Evolutionary conservation across 2,113 vertebrate genomes (phyloP), one percentile per base, ranked within the genome.

Genomic region (Cettia cetti): DNA sequence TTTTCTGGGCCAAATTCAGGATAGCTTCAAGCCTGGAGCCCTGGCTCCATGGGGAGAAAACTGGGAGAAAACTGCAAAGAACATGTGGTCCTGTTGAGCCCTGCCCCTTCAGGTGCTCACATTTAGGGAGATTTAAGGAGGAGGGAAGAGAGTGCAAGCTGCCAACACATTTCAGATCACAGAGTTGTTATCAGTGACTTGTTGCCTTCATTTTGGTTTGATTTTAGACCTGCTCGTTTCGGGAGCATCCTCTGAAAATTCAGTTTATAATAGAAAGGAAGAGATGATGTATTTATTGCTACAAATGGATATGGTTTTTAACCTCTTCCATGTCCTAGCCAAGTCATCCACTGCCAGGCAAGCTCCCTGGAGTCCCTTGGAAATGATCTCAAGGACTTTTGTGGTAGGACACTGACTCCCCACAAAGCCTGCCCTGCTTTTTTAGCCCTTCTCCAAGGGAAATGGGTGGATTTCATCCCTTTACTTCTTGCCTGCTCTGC

Each of bases 11-110:
- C 39, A 28, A 53, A 54, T 75, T 84, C 75, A 79, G 76, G 35
- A 56, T 3, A 8, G 47, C 22, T 23, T 85, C 66, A n/a, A 53
- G 42, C 52, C 65, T 49, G 70, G 19, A 33, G 31, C 24, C 0
- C 0, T 0, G 3, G 40, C 31, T 90, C 5, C 0, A 2, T 2
- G 15, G 64, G 24, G 18, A 13, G n/a, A n/a, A n/a, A n/a, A n/a
- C 40, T 11, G 15, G 10, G 40, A 61, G 49, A 78, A 65, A 84
- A 39, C 37, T 39, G 56, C 37, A n/a, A 57, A 24, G 52, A 59
- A 37, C 0, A 0, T 6, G 17, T 24, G 19, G 39, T 40, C 20
- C 47, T 23, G 6, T 42, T 45, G 35, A 28, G 2, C 14, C 15
- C 4, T 4, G 16, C 44, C 23, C 28, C 30, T 50, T 44, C 30